A percentile compares a stretch with the other conserved stretches of the same genome.
phyloP scores from a whole-genome alignment of 2,797 vertebrate species.

The Mus caroli region DNA sequence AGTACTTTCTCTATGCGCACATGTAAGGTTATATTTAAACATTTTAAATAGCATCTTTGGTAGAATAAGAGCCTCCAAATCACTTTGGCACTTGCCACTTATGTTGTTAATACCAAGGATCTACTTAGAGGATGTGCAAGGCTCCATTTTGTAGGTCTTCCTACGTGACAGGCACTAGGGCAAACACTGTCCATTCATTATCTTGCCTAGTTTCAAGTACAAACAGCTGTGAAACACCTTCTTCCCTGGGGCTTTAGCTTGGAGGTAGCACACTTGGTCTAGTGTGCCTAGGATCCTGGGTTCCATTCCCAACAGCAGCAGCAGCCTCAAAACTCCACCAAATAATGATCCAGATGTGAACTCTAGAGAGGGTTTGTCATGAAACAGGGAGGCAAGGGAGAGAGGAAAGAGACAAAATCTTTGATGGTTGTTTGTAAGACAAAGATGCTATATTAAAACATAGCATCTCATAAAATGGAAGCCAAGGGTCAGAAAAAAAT shows the following conservation, averaged over 20 bases:
- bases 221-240: neutral
- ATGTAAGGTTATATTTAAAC: neutral
- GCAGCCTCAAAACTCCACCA: neutral
- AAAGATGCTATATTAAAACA: conserved; percentile 25
- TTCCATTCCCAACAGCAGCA: neutral
- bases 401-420: neutral
- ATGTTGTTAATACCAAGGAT: neutral
- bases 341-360: neutral
- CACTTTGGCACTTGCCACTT: neutral
- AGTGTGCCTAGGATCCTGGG: neutral
- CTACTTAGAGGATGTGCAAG: neutral
- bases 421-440: conserved; percentile 53
- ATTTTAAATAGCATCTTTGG: neutral
- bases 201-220: neutral
- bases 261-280: neutral
- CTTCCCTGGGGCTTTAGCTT: neutral
- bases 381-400: neutral
- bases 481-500: neutral
- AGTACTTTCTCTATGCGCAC: neutral
- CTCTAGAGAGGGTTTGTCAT: neutral
- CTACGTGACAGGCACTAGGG: neutral
- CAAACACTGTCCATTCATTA: conserved; percentile 6
- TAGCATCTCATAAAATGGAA: conserved; percentile 50
- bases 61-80: neutral
- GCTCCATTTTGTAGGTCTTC: neutral